Conservation (phyloP, 2,113 vertebrate genomes). For the Meriones unguiculatus region DNA sequence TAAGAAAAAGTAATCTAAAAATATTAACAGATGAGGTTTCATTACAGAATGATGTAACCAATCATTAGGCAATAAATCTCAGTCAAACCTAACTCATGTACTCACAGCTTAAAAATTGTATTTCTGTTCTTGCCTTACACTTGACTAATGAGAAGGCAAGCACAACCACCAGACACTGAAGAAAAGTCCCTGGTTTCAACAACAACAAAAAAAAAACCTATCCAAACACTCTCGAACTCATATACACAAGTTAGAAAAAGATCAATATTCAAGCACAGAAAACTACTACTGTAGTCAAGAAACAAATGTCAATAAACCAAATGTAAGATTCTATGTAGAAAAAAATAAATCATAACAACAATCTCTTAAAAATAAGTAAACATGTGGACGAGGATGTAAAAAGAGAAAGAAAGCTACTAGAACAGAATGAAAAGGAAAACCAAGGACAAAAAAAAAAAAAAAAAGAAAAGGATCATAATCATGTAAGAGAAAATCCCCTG, state of each 20-base stretch:
- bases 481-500: not conserved
- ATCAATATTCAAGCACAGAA: not conserved
- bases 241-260: not conserved
- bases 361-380: constrained; percentile 40
- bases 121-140: not conserved
- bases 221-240: not conserved
- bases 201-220: not conserved
- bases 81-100: not conserved
- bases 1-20: constrained; percentile 60
- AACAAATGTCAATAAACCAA: not conserved
- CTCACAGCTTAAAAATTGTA: not conserved
- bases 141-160: not conserved
- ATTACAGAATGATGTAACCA: not conserved
- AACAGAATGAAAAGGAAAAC: not conserved
- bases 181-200: not conserved
- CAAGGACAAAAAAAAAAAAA: not conserved
- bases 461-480: not conserved
- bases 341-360: constrained; percentile 24
- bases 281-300: not conserved
- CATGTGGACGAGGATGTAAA: not conserved
- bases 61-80: not conserved
- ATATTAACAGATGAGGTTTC: not conserved
- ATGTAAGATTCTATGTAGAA: not conserved
- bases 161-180: constrained; percentile 25
- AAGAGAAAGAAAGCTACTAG: not conserved